Evolutionary conservation across 2,888 invertebrate species (phyloP), one percentile per base, ranked within the genome.

Genomic region (Corbicula japonica): DNA sequence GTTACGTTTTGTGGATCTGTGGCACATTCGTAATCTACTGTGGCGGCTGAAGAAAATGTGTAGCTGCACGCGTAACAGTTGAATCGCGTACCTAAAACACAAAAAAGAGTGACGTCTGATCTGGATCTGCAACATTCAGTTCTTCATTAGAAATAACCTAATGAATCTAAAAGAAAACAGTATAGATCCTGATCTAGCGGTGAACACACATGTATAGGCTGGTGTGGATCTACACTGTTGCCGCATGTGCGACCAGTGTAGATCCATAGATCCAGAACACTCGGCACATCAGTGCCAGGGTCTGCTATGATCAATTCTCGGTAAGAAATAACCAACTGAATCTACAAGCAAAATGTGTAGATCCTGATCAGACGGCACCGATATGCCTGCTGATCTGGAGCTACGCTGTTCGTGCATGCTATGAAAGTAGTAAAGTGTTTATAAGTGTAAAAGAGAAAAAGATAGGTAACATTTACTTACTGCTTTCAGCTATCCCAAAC

Each of bases 41-140:
- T 46, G 0, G 77, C 61, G 28, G 66, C 72, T 1, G 66, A 52
- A 6, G 77, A 66, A 18, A 46, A n/a, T 2, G 41, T 72, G 60
- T 77, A 77, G 0, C 72, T 21, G 46, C 77, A 77, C 0, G 52
- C 28, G 32, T 77, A 72, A 30, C 77, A 77, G 18, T 18, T 52
- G 35, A 76, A 76, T 18, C 38, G 6, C 28, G 15, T 35, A n/a
- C 34, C 54, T 62, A 52, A 30, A 63, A 58, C 8, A 10, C 12
- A 50, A 50, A 8, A 12, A 38, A 38, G 18, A 38, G 41, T 18
- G 18, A 12, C 15, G 41, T 12, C 8, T 12, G 8, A 8, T 38
- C 15, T 38, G 41, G 41, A 12, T 38, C 15, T 18, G 10, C 8
- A 38, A 38, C 41, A 38, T 12, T 38, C 15, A 12, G 8, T 12